Evolutionary conservation across 1,140 invertebrate genomes (phyloP).

Genomic region (Meloidogyne hapla): DNA sequence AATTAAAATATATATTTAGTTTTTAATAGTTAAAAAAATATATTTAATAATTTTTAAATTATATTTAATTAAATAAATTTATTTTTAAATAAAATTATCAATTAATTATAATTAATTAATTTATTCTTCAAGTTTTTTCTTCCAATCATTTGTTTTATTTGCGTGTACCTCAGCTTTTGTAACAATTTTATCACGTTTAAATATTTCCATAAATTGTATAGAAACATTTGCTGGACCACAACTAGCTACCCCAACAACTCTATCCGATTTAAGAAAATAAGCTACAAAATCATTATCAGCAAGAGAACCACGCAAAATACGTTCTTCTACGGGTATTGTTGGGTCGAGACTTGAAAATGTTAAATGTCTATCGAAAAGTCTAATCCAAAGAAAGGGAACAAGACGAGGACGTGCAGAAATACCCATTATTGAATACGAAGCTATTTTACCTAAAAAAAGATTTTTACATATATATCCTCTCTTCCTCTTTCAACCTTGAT

Average conservation of each 20-base stretch:
- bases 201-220: slow-evolving; percentile 9
- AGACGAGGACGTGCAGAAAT: not conserved
- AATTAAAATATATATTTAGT: too few species aligned
- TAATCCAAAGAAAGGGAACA: slow-evolving; percentile 25
- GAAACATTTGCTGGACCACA: slow-evolving; percentile 4
- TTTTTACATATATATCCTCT: not conserved
- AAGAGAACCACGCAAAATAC: slow-evolving; percentile 13
- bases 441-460: slow-evolving; percentile 5
- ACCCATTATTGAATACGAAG: slow-evolving; percentile 13
- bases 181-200: slow-evolving; percentile 2
- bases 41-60: too few species aligned
- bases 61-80: too few species aligned
- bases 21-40: too few species aligned
- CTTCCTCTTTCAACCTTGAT: slow-evolving; percentile 9
- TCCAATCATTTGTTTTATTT: slow-evolving; percentile 8
- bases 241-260: slow-evolving; percentile 7
- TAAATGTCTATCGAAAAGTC: slow-evolving; percentile 19
- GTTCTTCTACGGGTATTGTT: slow-evolving; percentile 1
- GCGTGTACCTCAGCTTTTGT: not conserved
- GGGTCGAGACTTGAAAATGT: slow-evolving; percentile 18
- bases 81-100: not conserved
- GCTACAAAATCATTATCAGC: slow-evolving; percentile 15
- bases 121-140: slow-evolving; percentile 1
- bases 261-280: slow-evolving; percentile 8
- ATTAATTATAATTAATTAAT: not conserved